Evolutionary conservation across 2,797 vertebrate genomes (phyloP).

Genomic region (Todus mexicanus): DNA sequence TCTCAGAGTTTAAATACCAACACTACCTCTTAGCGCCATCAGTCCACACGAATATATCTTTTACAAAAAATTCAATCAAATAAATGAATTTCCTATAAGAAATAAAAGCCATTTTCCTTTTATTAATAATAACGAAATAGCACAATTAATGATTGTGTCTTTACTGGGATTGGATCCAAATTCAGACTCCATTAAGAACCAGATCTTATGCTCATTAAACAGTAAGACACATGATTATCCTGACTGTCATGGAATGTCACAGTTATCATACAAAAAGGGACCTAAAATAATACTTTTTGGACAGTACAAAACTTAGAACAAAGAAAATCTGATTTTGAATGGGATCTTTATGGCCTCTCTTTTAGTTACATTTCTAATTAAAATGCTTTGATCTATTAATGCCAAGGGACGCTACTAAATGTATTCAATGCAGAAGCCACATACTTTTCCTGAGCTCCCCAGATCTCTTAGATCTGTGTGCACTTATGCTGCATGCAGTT

Average conservation of each 20-base stretch:
- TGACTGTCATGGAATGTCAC: constrained; percentile 33
- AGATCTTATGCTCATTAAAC: constrained; percentile 37
- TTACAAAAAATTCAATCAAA: background rate
- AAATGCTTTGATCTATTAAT: constrained; percentile 74
- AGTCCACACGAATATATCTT: background rate
- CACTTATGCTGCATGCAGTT: constrained; percentile 50
- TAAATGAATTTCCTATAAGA: background rate
- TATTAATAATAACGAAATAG: constrained; percentile 19
- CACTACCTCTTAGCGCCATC: background rate
- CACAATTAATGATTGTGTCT: background rate
- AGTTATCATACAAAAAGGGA: background rate
- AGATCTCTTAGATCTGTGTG: constrained; percentile 69
- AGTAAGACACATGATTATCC: background rate
- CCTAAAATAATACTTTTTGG: constrained; percentile 33
- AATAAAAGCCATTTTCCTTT: background rate
- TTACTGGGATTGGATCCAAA: constrained; percentile 22
- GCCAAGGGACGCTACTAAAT: constrained; percentile 67
- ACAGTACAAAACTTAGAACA: constrained; percentile 18
- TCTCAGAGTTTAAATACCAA: background rate
- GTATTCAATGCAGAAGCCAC: constrained; percentile 62
- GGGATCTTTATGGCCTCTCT: constrained; percentile 39
- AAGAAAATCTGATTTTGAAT: constrained; percentile 51
- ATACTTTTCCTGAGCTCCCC: constrained; percentile 52
- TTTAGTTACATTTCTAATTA: constrained; percentile 77
- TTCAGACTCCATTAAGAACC: constrained; percentile 14